Evolutionary conservation across 2,888 invertebrate species (phyloP).

Genomic region (Oligia fasciuncula): DNA sequence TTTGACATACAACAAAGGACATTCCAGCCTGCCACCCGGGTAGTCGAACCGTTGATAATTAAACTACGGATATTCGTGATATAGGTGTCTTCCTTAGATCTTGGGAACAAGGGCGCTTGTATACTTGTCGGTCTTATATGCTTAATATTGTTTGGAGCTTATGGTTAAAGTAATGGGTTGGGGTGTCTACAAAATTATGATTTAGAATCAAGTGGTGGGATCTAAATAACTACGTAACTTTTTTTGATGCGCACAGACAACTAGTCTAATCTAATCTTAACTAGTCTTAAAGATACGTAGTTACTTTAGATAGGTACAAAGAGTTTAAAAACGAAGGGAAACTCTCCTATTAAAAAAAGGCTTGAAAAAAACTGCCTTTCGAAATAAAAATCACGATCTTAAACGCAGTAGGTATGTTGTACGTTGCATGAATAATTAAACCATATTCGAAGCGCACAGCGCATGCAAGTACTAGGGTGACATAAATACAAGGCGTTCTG

Average conservation of each 20-base stretch:
- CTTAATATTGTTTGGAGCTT: slow-evolving; percentile 25
- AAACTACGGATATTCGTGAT: slow-evolving; percentile 64
- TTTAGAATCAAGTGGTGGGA: background rate
- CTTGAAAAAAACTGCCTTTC: slow-evolving; percentile 14
- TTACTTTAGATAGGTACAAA: background rate
- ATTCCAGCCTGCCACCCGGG: slow-evolving; percentile 48
- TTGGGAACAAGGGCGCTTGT: slow-evolving; percentile 31
- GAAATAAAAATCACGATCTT: slow-evolving; percentile 44
- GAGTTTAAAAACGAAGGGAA: background rate
- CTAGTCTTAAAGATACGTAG: background rate
- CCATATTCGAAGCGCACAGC: slow-evolving; percentile 55
- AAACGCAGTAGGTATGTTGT: slow-evolving; percentile 32
- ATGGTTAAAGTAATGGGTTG: background rate
- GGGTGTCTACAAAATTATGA: background rate
- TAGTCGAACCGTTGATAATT: slow-evolving; percentile 64
- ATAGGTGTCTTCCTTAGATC: slow-evolving; percentile 56
- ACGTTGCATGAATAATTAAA: slow-evolving; percentile 62
- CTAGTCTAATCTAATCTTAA: too few relatives aligned
- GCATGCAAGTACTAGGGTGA: slow-evolving; percentile 57
- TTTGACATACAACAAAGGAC: slow-evolving; percentile 64
- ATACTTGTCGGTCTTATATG: slow-evolving; percentile 24
- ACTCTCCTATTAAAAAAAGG: background rate
- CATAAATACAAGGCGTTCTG: slow-evolving; percentile 60
- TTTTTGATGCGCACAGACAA: background rate
- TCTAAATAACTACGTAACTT: background rate